Conservation (phyloP, 1,140 invertebrate species). For the Aphelenchoides besseyi region DNA sequence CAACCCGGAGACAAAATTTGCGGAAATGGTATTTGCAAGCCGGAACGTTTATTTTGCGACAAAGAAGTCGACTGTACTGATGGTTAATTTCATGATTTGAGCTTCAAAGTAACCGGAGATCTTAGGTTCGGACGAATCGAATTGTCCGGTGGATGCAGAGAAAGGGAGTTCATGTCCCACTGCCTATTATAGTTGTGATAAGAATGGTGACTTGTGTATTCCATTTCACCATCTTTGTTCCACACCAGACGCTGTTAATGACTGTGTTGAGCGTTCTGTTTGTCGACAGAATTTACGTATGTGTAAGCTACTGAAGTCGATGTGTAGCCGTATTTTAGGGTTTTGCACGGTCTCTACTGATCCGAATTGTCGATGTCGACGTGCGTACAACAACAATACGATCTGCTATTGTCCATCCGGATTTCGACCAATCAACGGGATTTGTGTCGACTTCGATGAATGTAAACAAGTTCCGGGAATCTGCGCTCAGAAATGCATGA, state of each 20-base stretch:
- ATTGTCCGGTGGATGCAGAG: background rate
- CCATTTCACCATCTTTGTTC: background rate
- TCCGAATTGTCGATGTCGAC: conserved; percentile 1
- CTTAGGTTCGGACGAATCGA: conserved; percentile 1
- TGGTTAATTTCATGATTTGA: background rate
- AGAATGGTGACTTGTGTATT: background rate
- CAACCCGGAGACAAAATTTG: conserved; percentile 1
- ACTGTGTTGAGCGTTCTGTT: background rate
- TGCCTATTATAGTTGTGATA: background rate
- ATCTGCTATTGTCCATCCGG: conserved; percentile 1
- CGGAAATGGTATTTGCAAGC: background rate
- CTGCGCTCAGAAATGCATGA: conserved; percentile 6
- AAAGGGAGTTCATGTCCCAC: background rate
- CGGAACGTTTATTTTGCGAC: background rate
- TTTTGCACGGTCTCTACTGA: background rate
- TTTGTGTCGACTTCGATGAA: conserved; percentile 2
- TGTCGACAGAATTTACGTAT: background rate
- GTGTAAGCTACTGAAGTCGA: background rate
- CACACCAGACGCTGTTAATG: background rate
- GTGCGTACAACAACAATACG: background rate
- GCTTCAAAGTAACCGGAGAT: background rate
- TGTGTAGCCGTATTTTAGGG: too few relatives aligned
- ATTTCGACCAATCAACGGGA: background rate
- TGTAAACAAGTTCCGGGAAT: background rate
- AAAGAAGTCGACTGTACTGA: background rate